Evolutionary conservation across 1,140 invertebrate genomes (phyloP), one percentile per base, ranked within the genome.

Genomic region (Magallana gigas): DNA sequence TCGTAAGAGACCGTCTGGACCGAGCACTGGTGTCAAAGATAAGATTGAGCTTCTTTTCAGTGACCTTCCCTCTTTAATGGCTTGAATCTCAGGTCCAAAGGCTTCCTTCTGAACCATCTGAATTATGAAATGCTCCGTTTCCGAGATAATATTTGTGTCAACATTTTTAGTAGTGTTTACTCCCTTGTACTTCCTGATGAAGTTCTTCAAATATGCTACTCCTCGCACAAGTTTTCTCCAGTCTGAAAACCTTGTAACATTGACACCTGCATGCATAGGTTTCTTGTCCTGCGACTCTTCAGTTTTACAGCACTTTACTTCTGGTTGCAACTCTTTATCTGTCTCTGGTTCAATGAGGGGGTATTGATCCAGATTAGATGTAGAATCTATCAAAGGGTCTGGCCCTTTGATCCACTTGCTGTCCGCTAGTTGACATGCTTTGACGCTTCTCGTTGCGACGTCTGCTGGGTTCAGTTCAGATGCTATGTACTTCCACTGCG

Each of bases 11-110:
- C 88, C 88, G 36, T 90, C 9, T n/a, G 86, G 60, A 48, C 91
- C 90, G 14, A 92, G 14, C 60, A 88, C 90, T 14, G 90, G 90
- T 36, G 76, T 58, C 16, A 91, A 84, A 12, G n/a, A 60, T 18
- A 64, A 29, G 12, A 91, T 29, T 1, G 86, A 59, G 71, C 87
- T 84, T 11, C 60, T 16, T 2, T n/a, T 57, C 9, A 87, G 23
- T 36, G 23, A 23, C 12, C 36, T 14, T 12, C 18, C 23, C 12
- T 29, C 9, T 60, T 14, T n/a, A 12, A 87, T 18, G 16, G 60
- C 23, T 7, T 84, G 18, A 9, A 84, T 84, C 29, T 84, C 82
- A 5, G 57, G 76, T 16, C 12, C 6, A 29, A 29, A 87, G 12
- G 36, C 60, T 16, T 84, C 64, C 16, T 8, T 71, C 57, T 87